Conservation (phyloP, 2,113 vertebrate species). For the Lepus timidus region DNA sequence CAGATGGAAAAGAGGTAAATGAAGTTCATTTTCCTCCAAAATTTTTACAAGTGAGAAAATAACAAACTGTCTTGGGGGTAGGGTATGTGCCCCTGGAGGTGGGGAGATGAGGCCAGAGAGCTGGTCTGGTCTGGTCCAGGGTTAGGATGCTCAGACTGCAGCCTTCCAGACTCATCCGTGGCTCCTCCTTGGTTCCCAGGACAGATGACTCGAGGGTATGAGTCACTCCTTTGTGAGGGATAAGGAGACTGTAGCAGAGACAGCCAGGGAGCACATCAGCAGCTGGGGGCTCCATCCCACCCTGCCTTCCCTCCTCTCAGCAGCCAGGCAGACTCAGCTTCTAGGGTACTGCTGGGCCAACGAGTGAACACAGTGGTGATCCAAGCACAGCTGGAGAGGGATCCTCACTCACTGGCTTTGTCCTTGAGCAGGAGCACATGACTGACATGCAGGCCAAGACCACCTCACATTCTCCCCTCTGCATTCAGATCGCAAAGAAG, state of each 20-base stretch:
- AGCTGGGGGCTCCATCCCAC: neutral
- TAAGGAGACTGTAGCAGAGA: neutral
- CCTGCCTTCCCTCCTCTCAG: neutral
- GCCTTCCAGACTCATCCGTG: neutral
- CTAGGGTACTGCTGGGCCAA: neutral
- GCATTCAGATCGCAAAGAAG: neutral
- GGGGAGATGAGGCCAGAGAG: neutral
- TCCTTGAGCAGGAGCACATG: too few species aligned
- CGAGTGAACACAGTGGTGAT: neutral
- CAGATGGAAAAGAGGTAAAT: neutral
- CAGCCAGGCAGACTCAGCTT: neutral
- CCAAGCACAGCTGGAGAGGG: neutral
- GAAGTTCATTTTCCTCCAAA: neutral
- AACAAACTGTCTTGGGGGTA: neutral
- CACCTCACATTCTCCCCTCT: neutral
- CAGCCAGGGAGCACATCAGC: neutral
- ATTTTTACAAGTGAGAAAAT: conserved; percentile 17
- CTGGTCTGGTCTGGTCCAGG: neutral
- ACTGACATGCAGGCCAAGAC: neutral
- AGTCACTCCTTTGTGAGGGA: neutral
- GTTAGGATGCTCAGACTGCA: neutral
- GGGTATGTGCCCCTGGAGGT: neutral
- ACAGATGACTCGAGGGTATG: neutral
- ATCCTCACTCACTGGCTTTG: too few species aligned
- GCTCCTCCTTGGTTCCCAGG: neutral